Conservation (phyloP, 1,140 invertebrate species). For the Rhopalosiphum maidis region DNA sequence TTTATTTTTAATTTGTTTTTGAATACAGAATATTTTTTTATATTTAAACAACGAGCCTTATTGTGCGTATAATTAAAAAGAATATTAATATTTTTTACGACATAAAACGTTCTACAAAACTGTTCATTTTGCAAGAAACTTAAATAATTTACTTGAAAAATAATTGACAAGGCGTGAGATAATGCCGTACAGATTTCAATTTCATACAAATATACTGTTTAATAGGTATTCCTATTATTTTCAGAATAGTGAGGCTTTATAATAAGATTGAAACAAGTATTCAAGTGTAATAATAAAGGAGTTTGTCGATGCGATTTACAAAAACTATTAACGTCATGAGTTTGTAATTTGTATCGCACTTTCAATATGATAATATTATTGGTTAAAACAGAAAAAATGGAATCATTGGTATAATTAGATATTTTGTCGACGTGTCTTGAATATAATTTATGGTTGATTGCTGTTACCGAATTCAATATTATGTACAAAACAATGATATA, state of each 20-base stretch:
- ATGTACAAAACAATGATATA: no score
- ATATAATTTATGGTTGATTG: not conserved
- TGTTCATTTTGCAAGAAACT: not conserved
- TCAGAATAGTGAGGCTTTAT: not conserved
- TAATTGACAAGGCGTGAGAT: not conserved
- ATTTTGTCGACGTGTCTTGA: not conserved
- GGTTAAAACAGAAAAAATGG: no score
- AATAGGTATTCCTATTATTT: not conserved
- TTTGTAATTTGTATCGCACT: not conserved
- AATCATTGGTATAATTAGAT: not conserved
- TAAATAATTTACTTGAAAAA: not conserved
- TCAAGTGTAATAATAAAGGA: no score
- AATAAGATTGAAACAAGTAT: not conserved
- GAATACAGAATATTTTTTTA: slow-evolving; percentile 7
- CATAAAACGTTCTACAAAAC: not conserved
- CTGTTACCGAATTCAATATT: not conserved
- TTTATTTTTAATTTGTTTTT: not conserved
- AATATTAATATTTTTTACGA: slow-evolving; percentile 9
- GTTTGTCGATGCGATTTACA: no score
- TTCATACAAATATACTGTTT: not conserved
- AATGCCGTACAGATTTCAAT: not conserved
- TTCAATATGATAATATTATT: not conserved
- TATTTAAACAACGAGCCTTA: slow-evolving; percentile 2
- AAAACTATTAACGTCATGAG: no score
- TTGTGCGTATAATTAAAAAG: not conserved